Percentiles rank a stretch among this genome's conserved stretches.
These are phyloP conservation scores for Formica aserva DNA, from an alignment of 2,888 invertebrate species.

Conservation along the genomic window DNA sequence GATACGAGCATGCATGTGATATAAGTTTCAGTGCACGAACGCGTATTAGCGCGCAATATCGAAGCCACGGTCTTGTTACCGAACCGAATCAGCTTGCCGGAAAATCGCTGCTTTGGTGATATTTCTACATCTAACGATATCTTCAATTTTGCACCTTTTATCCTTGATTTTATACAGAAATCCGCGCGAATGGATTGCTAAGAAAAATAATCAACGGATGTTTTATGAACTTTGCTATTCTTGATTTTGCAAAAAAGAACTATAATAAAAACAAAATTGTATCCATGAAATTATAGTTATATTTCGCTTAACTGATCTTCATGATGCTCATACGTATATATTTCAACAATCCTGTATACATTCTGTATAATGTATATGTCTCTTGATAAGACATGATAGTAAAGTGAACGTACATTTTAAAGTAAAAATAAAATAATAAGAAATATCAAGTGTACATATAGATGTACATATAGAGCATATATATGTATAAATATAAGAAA, in stretches of 20 bases:
- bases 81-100: slow-evolving; percentile 15
- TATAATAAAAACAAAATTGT: background rate
- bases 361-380: too few relatives aligned
- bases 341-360: too few relatives aligned
- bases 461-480: background rate
- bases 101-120: background rate
- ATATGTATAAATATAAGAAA: background rate
- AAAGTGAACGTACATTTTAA: too few relatives aligned
- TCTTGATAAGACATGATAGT: too few relatives aligned
- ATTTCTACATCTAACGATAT: slow-evolving; percentile 25
- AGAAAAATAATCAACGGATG: background rate
- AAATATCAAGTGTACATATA: too few relatives aligned
- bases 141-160: slow-evolving; percentile 29
- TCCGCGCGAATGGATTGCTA: background rate
- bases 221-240: background rate
- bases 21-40: slow-evolving; percentile 30
- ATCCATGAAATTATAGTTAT: background rate
- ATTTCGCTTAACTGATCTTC: background rate
- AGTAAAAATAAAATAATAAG: too few relatives aligned
- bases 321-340: background rate
- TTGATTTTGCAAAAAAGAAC: background rate
- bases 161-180: slow-evolving; percentile 18
- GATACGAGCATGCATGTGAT: slow-evolving; percentile 22
- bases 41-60: slow-evolving; percentile 13
- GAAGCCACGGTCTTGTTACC: slow-evolving; percentile 22